A percentile compares a stretch with the other conserved stretches of the same genome.
Conservation (phyloP, 2,797 vertebrate species). For the Chlorospingus semifuscus region DNA sequence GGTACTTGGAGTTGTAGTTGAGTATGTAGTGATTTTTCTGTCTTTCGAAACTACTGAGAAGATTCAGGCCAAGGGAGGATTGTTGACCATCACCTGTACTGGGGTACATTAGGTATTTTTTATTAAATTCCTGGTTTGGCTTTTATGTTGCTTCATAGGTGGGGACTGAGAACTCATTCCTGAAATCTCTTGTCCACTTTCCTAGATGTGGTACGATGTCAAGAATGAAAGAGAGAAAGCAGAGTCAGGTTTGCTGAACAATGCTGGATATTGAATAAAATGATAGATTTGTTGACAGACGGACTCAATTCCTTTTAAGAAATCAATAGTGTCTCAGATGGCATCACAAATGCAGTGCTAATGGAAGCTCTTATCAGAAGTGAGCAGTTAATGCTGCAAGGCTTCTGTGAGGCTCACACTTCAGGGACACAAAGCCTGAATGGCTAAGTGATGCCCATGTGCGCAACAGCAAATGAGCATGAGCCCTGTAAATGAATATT, state of each 20-base stretch:
- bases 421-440: not conserved
- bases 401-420: not conserved
- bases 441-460: not conserved
- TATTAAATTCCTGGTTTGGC: not conserved
- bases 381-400: not conserved
- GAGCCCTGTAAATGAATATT: not conserved
- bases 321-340: constrained; percentile 58
- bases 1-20: not conserved
- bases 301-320: constrained; percentile 63
- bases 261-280: not conserved
- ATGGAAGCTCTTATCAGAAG: constrained; percentile 50
- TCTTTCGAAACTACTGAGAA: not conserved
- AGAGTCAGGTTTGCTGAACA: not conserved
- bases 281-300: constrained; percentile 5
- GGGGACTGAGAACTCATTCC: not conserved
- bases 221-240: not conserved
- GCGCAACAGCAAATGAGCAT: not conserved
- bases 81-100: not conserved
- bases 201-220: not conserved
- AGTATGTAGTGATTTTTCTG: not conserved
- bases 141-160: not conserved
- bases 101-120: not conserved
- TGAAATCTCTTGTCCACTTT: not conserved
- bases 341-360: not conserved
- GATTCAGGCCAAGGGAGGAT: not conserved